These are phyloP conservation scores for Cuculus canorus DNA, from an alignment of 2,797 vertebrate genomes.

Conservation along the genomic window DNA sequence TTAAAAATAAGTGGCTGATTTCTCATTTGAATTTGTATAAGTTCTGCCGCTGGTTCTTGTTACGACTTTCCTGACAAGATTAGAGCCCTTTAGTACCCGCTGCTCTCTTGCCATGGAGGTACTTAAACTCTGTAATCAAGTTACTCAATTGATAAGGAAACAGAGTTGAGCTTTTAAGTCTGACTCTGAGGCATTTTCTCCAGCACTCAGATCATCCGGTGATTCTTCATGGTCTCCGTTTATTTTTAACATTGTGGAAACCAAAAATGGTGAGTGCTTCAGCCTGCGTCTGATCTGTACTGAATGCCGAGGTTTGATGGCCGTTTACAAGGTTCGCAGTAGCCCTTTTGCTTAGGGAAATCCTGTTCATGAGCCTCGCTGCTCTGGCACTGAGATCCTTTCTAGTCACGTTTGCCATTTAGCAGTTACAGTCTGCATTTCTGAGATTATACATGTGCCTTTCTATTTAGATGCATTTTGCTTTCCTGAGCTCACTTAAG, in stretches of 20 bases:
- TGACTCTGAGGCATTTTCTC: slow-evolving; percentile 66
- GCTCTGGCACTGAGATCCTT: neutral
- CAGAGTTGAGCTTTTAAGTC: slow-evolving; percentile 71
- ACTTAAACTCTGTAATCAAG: slow-evolving; percentile 67
- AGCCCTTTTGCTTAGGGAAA: neutral
- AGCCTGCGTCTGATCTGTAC: neutral
- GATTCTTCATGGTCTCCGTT: slow-evolving; percentile 33
- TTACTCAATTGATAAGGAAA: slow-evolving; percentile 65
- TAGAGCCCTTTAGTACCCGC: slow-evolving; percentile 60
- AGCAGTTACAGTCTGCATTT: neutral
- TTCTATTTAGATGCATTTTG: neutral
- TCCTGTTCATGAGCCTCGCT: neutral
- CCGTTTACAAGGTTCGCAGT: neutral
- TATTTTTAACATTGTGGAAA: slow-evolving; percentile 31
- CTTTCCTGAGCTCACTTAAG: neutral
- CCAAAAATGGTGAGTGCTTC: neutral
- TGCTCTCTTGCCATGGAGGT: slow-evolving; percentile 61
- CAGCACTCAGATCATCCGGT: slow-evolving; percentile 45
- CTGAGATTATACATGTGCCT: neutral
- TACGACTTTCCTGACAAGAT: slow-evolving; percentile 63
- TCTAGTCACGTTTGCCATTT: neutral
- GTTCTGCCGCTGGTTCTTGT: slow-evolving; percentile 63
- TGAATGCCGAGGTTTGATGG: neutral
- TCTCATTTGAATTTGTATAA: slow-evolving; percentile 51
- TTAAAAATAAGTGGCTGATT: slow-evolving; percentile 20